These are phyloP conservation scores for Xestia xanthographa DNA, from an alignment of 2,888 invertebrate species.

Conservation along the genomic window DNA sequence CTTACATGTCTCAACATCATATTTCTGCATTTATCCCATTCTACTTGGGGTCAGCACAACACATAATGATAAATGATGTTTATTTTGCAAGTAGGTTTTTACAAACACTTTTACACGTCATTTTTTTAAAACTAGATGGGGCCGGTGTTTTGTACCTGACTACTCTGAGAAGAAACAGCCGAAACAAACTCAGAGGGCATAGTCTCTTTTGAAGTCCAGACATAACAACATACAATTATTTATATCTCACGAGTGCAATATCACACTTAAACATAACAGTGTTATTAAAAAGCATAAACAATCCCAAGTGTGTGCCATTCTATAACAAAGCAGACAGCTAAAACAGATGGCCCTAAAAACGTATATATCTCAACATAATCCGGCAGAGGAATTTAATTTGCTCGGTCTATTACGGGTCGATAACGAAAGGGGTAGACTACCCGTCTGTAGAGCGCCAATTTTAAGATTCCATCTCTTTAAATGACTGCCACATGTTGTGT, in stretches of 20 bases:
- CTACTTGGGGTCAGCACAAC: too few species aligned
- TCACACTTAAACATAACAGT: not conserved
- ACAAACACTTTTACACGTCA: too few species aligned
- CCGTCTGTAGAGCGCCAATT: slow-evolving; percentile 55
- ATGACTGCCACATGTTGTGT: slow-evolving; percentile 23
- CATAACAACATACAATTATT: too few species aligned
- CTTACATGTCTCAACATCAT: too few species aligned
- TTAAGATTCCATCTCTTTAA: slow-evolving; percentile 59
- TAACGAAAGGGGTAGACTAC: slow-evolving; percentile 59
- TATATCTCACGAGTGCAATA: not conserved
- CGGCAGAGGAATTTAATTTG: slow-evolving; percentile 69
- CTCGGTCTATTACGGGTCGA: slow-evolving; percentile 66
- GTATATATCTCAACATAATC: slow-evolving; percentile 67
- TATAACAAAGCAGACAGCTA: slow-evolving; percentile 41
- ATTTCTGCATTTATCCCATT: too few species aligned
- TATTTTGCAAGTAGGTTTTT: too few species aligned
- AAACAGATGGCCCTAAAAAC: slow-evolving; percentile 51
- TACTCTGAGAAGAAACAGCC: too few species aligned
- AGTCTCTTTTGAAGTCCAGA: too few species aligned
- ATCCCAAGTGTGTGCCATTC: slow-evolving; percentile 9
- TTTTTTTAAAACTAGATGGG: too few species aligned
- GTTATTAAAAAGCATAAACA: slow-evolving; percentile 51
- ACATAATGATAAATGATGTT: too few species aligned
- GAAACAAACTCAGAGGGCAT: too few species aligned
- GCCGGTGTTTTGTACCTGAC: too few species aligned